Conservation (phyloP, 1,140 invertebrate genomes). For the Archegozetes longisetosus region DNA sequence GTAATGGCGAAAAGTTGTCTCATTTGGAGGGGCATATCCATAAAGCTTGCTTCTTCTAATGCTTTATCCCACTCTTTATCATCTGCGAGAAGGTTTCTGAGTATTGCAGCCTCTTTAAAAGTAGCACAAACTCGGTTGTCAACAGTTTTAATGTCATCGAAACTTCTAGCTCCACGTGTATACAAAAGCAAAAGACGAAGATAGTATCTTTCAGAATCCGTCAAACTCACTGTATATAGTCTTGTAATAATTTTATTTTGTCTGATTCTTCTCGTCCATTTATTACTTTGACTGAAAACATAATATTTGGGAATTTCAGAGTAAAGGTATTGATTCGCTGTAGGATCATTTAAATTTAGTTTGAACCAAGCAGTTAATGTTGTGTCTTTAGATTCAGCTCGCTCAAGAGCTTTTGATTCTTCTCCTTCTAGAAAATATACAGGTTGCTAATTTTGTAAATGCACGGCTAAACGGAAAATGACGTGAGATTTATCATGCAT, state of each 20-base stretch:
- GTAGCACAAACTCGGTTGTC: constrained; percentile 1
- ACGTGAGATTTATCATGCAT: constrained; percentile 30
- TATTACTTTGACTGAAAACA: not conserved
- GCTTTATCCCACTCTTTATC: constrained; percentile 15
- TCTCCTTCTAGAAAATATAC: constrained; percentile 22
- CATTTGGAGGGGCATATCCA: constrained; percentile 10
- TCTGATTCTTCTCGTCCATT: not conserved
- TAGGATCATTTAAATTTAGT: constrained; percentile 16
- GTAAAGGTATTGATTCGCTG: constrained; percentile 13
- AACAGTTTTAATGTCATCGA: constrained; percentile 21
- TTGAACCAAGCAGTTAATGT: constrained; percentile 12
- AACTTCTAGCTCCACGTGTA: constrained; percentile 17
- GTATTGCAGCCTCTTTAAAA: constrained; percentile 15
- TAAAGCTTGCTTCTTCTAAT: constrained; percentile 7
- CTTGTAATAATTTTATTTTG: constrained; percentile 18
- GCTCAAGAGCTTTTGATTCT: constrained; percentile 7
- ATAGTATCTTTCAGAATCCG: constrained; percentile 19
- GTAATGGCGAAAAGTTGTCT: constrained; percentile 14
- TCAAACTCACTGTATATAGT: constrained; percentile 17
- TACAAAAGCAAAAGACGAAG: constrained; percentile 21
- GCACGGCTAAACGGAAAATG: constrained; percentile 31
- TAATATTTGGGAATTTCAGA: constrained; percentile 3
- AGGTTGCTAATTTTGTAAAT: constrained; percentile 32
- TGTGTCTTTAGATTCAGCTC: not conserved
- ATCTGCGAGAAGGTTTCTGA: constrained; percentile 1